Conservation (phyloP, 2,797 vertebrate species). For the Taenioides sp. region DNA sequence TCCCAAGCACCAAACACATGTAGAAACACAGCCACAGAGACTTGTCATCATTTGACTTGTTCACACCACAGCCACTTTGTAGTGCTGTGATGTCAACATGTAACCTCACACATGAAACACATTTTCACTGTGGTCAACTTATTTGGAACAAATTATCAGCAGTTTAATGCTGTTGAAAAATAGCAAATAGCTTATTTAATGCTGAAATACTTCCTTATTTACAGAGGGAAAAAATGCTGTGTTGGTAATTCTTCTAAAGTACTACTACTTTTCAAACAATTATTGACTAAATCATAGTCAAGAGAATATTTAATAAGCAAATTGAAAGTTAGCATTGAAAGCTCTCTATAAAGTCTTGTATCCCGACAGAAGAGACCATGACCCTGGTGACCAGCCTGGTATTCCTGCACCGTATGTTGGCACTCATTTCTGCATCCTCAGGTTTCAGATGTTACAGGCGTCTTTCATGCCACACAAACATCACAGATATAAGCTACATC, state of each 20-base stretch:
- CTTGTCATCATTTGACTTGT: conserved; percentile 40
- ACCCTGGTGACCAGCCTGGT: conserved; percentile 37
- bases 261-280: background rate
- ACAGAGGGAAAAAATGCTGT: background rate
- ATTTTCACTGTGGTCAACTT: conserved; percentile 41
- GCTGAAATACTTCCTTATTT: conserved; percentile 20
- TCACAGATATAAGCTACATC: conserved; percentile 25
- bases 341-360: conserved; percentile 24
- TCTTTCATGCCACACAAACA: conserved; percentile 48
- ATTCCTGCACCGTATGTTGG: conserved; percentile 37
- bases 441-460: conserved; percentile 57
- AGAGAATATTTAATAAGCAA: background rate
- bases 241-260: too few species aligned
- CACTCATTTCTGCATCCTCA: conserved; percentile 35
- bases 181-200: conserved; percentile 33
- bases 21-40: conserved; percentile 32
- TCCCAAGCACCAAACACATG: conserved; percentile 39
- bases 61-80: conserved; percentile 48
- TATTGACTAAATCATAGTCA: background rate
- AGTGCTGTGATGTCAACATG: conserved; percentile 43
- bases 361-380: conserved; percentile 19
- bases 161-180: conserved; percentile 32
- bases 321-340: conserved; percentile 1
- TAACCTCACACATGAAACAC: conserved; percentile 35
- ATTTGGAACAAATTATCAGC: conserved; percentile 18